Evolutionary conservation across 2,797 vertebrate genomes (phyloP).

Genomic region (Leucoraja ocellata): DNA sequence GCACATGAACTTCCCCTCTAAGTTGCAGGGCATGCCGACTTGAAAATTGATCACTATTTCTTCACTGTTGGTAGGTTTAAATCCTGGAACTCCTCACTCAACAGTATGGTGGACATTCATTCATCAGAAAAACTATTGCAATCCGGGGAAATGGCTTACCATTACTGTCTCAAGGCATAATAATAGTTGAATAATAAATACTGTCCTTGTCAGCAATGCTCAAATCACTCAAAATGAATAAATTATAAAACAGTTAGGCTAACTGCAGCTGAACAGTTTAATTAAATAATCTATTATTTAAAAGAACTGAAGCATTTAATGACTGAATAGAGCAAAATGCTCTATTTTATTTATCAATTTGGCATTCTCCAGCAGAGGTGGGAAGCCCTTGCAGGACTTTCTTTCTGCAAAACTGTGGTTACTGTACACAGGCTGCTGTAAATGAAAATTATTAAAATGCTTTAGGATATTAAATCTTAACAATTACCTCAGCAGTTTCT

Average conservation of each 20-base stretch:
- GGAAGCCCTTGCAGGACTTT: background rate
- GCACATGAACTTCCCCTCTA: too few relatives aligned
- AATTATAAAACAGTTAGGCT: background rate
- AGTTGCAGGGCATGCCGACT: too few relatives aligned
- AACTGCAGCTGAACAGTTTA: background rate
- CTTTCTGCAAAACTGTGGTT: background rate
- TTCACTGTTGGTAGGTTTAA: too few relatives aligned
- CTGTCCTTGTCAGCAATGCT: too few relatives aligned
- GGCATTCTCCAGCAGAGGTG: background rate
- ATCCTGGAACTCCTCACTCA: too few relatives aligned
- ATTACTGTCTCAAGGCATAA: too few relatives aligned
- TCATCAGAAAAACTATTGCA: too few relatives aligned
- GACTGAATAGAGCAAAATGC: background rate
- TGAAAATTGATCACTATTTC: too few relatives aligned
- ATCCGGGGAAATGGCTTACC: too few relatives aligned
- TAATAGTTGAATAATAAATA: too few relatives aligned
- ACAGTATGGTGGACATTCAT: too few relatives aligned
- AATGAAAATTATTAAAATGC: background rate
- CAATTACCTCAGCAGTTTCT: constrained; percentile 62
- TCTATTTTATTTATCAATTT: background rate
- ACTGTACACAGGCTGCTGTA: background rate
- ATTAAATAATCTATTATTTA: background rate
- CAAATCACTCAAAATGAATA: too few relatives aligned
- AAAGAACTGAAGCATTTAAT: background rate
- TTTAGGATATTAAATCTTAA: background rate